phyloP scores from a whole-genome alignment of 2,797 vertebrate genomes.

The Cyprinella venusta region DNA sequence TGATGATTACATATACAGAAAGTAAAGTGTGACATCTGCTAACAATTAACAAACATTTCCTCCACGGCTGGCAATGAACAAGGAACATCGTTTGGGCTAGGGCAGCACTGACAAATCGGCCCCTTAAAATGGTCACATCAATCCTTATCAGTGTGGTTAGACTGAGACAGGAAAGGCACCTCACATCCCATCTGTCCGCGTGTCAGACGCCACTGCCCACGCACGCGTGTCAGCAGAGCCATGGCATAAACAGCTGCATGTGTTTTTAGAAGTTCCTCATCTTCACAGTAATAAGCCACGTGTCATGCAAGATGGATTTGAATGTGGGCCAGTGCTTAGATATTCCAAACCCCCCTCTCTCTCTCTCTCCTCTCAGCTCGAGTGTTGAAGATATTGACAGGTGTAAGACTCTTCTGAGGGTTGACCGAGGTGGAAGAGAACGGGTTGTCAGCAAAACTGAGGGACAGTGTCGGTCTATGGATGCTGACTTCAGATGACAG shows the following conservation, averaged over 20 bases:
- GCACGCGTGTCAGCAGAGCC: slow-evolving; percentile 68
- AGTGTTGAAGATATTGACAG: slow-evolving; percentile 79
- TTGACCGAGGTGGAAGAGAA: slow-evolving; percentile 78
- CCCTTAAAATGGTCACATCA: slow-evolving; percentile 71
- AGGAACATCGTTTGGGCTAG: slow-evolving; percentile 35
- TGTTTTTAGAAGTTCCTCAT: slow-evolving; percentile 63
- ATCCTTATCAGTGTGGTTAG: slow-evolving; percentile 68
- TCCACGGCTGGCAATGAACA: slow-evolving; percentile 52
- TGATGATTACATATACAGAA: slow-evolving; percentile 50
- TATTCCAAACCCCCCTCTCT: slow-evolving; percentile 57
- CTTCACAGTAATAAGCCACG: slow-evolving; percentile 66
- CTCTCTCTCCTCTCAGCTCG: slow-evolving; percentile 58
- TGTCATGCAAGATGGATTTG: slow-evolving; percentile 69
- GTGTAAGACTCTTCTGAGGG: slow-evolving; percentile 73
- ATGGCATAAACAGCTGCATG: slow-evolving; percentile 75
- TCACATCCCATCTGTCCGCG: slow-evolving; percentile 72
- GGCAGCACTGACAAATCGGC: slow-evolving; percentile 68
- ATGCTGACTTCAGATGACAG: slow-evolving; percentile 60
- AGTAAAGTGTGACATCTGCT: slow-evolving; percentile 66
- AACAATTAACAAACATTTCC: slow-evolving; percentile 66
- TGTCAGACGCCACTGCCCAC: slow-evolving; percentile 71
- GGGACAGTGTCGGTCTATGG: slow-evolving; percentile 47
- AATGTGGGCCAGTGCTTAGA: slow-evolving; percentile 69
- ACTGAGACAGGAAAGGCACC: slow-evolving; percentile 65
- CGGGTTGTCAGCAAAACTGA: slow-evolving; percentile 71